Base-by-base conservation (phyloP, 2,113 vertebrate species). In the Neopipo cinnamomea region DNA sequence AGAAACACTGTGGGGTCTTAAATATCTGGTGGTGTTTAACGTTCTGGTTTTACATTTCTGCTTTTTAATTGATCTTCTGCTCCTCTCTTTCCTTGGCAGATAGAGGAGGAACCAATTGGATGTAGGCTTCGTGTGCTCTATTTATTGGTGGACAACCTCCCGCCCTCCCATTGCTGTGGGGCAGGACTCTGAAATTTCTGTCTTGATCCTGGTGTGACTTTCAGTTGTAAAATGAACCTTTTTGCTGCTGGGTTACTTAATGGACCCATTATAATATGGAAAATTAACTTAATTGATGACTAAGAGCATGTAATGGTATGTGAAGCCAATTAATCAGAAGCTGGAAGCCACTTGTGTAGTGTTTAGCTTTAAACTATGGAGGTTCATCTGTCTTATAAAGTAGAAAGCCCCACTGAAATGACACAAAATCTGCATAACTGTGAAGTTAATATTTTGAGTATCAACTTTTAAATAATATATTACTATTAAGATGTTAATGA, bases 41-140 rank as follows among this genome's bases (percentile, higher is more conserved):
- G 2, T 86, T 84, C 75, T 20, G 62, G 91, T 72, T 95, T 93
- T 95, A 73, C 41, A 8, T 93, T 95, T 92, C 83, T 96, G 80
- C 91, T 87, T 87, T 94, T 91, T 91, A 85, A 89, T 85, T 95
- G 83, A 88, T 92, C 93, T 92, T 72, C 56, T 2, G 18, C 49
- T 81, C 22, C 56, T 50, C 46, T 24, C 5, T 49, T 85, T 58
- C 31, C 44, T 31, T 65, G 58, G 37, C 53, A 66, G 55, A 53
- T 15, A 70, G 31, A 71, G 62, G 56, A 70, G 53, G 62, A 84
- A 92, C 58, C 15, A 75, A 31, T 31, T 81, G 65, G 11, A 4
- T 47, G 33, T 56, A 37, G 61, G 13, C 35, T 78, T 77, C 3
- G 4, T 41, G 52, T 70, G 39, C 72, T 61, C 39, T 66, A 22